Evolutionary conservation across 2,113 vertebrate species (phyloP).

Genomic region (Hydrolagus affinis): DNA sequence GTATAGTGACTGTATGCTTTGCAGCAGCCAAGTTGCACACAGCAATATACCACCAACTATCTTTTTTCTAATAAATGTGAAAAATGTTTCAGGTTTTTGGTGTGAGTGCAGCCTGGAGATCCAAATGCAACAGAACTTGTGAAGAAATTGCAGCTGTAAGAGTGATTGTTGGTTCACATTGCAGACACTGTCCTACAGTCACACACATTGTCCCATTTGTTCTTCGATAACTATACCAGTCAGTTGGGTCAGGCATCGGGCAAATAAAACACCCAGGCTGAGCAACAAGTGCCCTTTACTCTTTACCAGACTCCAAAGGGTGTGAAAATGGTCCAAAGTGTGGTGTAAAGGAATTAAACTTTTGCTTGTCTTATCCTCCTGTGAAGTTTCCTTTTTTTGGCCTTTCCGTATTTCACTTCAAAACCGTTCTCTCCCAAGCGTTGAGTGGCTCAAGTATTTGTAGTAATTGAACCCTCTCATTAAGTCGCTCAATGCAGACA

Average conservation of each 20-base stretch:
- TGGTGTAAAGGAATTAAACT: neutral
- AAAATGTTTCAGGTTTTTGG: too few relatives aligned
- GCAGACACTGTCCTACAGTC: conserved; percentile 36
- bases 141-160: conserved; percentile 16
- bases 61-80: too few relatives aligned
- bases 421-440: neutral
- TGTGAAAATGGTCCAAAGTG: conserved; percentile 10
- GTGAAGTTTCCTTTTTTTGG: neutral
- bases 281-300: conserved; percentile 29
- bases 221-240: conserved; percentile 43
- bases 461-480: conserved; percentile 11
- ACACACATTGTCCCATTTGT: conserved; percentile 44
- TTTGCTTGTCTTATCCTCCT: neutral
- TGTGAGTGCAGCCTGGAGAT: neutral
- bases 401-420: neutral
- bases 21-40: too few relatives aligned
- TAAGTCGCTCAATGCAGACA: neutral
- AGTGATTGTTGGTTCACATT: neutral
- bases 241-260: conserved; percentile 44
- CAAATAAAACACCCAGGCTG: conserved; percentile 48
- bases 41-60: too few relatives aligned
- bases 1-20: too few relatives aligned
- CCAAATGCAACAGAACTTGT: neutral
- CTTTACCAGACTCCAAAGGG: neutral
- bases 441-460: neutral